phyloP scores from a whole-genome alignment of 2,113 vertebrate species.

The Trachemys scripta region DNA sequence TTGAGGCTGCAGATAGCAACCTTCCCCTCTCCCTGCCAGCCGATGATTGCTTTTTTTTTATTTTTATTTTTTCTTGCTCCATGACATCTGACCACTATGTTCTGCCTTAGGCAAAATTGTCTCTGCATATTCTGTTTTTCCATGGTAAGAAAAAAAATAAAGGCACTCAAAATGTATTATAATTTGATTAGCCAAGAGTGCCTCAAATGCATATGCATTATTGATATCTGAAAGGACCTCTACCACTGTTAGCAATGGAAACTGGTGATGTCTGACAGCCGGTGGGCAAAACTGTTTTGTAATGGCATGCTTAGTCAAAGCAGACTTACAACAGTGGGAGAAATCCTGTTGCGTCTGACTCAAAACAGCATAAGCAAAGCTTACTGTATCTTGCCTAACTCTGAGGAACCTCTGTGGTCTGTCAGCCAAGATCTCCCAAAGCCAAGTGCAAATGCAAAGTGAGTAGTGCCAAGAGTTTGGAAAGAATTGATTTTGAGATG shows the following conservation, averaged over 20 bases:
- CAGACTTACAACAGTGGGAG: neutral
- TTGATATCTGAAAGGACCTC: neutral
- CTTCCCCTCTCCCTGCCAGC: neutral
- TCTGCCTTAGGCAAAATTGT: neutral
- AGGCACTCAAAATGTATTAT: neutral
- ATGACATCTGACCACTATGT: accelerated
- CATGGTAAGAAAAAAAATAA: accelerated
- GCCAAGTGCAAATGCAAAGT: accelerated
- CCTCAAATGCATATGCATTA: accelerated
- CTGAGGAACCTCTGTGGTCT: neutral
- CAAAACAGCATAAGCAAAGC: neutral
- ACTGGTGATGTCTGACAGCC: neutral
- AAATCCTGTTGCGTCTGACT: neutral
- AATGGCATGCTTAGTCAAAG: accelerated
- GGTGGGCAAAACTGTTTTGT: accelerated
- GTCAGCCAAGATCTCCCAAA: accelerated
- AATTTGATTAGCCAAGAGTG: neutral
- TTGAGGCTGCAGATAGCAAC: neutral
- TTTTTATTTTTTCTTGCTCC: accelerated
- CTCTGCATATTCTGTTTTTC: neutral
- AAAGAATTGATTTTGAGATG: neutral
- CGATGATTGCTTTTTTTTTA: neutral
- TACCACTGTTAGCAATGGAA: accelerated
- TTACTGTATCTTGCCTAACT: accelerated
- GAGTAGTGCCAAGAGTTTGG: neutral